Conservation (phyloP, 1,140 invertebrate species). For the Laupala kohalensis region DNA sequence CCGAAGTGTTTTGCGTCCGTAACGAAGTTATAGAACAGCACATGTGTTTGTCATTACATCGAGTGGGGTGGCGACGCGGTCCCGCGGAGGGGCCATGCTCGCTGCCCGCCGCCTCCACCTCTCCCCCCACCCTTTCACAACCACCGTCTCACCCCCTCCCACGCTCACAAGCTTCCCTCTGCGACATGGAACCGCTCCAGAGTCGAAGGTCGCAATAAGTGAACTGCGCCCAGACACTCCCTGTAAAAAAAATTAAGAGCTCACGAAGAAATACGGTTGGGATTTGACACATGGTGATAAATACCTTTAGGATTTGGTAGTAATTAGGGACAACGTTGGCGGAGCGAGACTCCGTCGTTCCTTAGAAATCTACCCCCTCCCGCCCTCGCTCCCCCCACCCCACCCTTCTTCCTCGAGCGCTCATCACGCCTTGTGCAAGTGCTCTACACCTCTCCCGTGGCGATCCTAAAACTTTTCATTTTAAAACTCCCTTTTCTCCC, state of each 20-base stretch:
- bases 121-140: not conserved
- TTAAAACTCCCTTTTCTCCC: not conserved
- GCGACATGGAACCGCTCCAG: not conserved
- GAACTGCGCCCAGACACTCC: not conserved
- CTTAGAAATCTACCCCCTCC: not conserved
- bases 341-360: not conserved
- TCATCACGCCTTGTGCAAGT: not conserved
- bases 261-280: not conserved
- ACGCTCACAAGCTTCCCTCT: not conserved
- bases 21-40: slow-evolving; percentile 6
- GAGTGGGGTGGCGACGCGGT: not conserved
- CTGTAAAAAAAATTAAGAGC: not conserved
- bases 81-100: not conserved
- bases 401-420: not conserved
- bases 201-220: not conserved
- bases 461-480: not conserved
- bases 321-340: not conserved
- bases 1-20: slow-evolving; percentile 1
- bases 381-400: not conserved
- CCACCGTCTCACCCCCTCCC: not conserved
- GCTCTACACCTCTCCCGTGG: not conserved
- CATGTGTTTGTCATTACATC: slow-evolving; percentile 6
- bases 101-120: not conserved
- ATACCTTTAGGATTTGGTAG: not conserved
- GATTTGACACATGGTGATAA: not conserved